Base-by-base conservation (phyloP, 2,888 invertebrate species). In the Aelia acuminata region DNA sequence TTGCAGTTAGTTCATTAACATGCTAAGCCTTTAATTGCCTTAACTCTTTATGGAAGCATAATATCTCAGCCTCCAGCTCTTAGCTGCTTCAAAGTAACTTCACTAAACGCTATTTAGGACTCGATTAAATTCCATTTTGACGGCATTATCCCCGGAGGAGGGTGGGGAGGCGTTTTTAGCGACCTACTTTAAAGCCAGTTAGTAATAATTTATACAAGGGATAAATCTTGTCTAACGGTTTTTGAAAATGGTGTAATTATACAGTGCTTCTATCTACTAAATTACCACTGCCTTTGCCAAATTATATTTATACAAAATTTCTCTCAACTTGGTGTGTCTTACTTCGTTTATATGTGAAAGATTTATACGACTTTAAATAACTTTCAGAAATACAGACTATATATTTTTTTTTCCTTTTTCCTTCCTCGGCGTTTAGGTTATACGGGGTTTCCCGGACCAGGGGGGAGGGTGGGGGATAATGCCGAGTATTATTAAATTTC, bases 1-100 rank as follows among this genome's bases (percentile, higher is more conserved):
- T 85, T 35, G 2, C 35, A 39, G 13, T 22, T 50, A 85, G 48
- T 49, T 85, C 85, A 85, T 85, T 85, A 85, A 39, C 85, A 85
- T 85, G 53, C 85, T 85, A 85, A 85, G 85, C 85, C 85, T 85
- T 85, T 85, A 85, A 85, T 85, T 85, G 85, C 50, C 15, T 35
- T 39, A 31, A 85, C 85, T 53, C 53, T 85, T 50, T 85, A 85
- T 57, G 57, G 53, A 53, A 57, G 85, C 13, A 50, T 85, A 85
- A 85, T 85, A 85, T 85, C 53, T 20, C 31, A 1, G 15, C 5
- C 0, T 5, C 18, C 1, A 7, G 22, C 13, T 7, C 31, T 70
- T 70, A 70, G 63, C 20, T n/a, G n/a, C n/a, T n/a, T n/a, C n/a
- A n/a, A n/a, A n/a, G n/a, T 80, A 39, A 47, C 80, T 80, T n/a